Conservation (phyloP, 2,888 invertebrate genomes). For the Diarsia rubi region DNA sequence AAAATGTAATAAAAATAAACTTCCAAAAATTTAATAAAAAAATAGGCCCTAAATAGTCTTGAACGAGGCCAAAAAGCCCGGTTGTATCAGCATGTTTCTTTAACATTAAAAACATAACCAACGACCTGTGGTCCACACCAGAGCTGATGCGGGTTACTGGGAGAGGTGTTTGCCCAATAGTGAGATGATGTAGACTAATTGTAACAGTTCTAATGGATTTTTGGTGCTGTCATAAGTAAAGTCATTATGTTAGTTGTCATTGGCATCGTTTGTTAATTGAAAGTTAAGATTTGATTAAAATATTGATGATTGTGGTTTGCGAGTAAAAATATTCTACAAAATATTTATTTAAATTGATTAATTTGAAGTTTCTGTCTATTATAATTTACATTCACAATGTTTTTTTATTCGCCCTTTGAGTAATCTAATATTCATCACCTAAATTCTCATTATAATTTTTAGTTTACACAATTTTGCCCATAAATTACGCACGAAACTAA, state of each 20-base stretch:
- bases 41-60: too few relatives aligned
- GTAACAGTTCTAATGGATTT: background rate
- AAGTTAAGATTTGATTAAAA: background rate
- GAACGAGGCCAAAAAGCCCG: too few relatives aligned
- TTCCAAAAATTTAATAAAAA: too few relatives aligned
- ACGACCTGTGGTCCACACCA: background rate
- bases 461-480: background rate
- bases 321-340: background rate
- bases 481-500: constrained; percentile 4
- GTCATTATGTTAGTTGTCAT: background rate
- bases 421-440: background rate
- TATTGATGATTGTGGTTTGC: background rate
- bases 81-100: too few relatives aligned
- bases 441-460: background rate
- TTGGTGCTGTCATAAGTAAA: background rate
- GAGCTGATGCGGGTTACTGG: background rate
- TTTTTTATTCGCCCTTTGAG: constrained; percentile 7
- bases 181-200: background rate
- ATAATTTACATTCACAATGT: background rate
- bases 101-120: background rate
- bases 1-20: too few relatives aligned
- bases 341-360: background rate
- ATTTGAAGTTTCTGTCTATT: background rate
- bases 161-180: background rate
- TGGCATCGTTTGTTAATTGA: background rate